Conservation (phyloP, 2,797 vertebrate species). For the Galaxias olidus region DNA sequence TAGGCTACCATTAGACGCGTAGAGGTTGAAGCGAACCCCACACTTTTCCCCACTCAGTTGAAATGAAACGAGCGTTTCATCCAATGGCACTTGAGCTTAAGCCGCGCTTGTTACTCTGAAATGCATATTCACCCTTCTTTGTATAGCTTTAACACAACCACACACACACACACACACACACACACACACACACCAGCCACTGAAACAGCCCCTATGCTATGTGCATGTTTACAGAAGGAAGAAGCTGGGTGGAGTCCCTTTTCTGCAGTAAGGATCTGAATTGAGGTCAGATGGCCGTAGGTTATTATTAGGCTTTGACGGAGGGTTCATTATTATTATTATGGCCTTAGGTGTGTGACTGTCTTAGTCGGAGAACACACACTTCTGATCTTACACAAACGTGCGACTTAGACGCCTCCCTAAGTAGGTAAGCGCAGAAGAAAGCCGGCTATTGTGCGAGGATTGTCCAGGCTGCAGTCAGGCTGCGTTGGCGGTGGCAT, state of each 20-base stretch:
- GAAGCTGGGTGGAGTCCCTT: constrained; percentile 23
- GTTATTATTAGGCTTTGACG: constrained; percentile 31
- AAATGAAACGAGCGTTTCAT: too few relatives aligned
- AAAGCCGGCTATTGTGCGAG: not conserved
- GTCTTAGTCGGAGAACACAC: not conserved
- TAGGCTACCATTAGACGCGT: not conserved
- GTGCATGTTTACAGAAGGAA: constrained; percentile 46
- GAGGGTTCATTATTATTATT: constrained; percentile 3
- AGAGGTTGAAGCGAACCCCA: not conserved
- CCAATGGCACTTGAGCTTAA: not conserved
- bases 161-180: constrained; percentile 12
- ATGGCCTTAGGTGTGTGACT: not conserved
- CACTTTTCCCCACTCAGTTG: too few relatives aligned
- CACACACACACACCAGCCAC: constrained; percentile 9
- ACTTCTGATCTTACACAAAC: constrained; percentile 10
- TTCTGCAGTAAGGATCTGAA: constrained; percentile 18
- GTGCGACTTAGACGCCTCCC: not conserved
- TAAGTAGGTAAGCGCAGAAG: not conserved
- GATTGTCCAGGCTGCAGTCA: not conserved
- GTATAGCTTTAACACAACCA: constrained; percentile 4
- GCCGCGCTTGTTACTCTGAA: not conserved
- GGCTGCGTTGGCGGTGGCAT: not conserved
- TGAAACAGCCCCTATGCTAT: constrained; percentile 1
- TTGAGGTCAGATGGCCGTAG: constrained; percentile 39
- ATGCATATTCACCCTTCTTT: not conserved